Evolutionary conservation across 2,797 vertebrate species (phyloP).

Genomic region (Cossypha caffra): DNA sequence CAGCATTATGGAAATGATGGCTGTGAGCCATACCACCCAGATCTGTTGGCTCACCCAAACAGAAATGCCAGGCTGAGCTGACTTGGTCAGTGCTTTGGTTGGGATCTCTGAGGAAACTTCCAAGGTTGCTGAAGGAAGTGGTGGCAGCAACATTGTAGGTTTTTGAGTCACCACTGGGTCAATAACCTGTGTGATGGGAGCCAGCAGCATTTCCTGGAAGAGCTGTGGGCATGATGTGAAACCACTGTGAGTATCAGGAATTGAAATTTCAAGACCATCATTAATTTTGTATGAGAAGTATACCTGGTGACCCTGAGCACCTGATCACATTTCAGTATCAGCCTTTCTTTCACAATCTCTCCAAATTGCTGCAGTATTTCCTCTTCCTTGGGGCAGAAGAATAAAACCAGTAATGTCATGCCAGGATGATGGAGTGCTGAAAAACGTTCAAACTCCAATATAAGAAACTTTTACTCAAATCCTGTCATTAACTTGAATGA

Average conservation of each 20-base stretch:
- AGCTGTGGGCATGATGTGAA: neutral
- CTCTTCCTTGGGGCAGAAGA: neutral
- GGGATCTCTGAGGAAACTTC: slow-evolving; percentile 6
- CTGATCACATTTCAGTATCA: neutral
- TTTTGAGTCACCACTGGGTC: neutral
- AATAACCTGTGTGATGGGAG: neutral
- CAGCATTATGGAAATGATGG: slow-evolving; percentile 54
- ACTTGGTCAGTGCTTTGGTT: neutral
- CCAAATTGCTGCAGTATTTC: neutral
- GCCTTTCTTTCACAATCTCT: neutral
- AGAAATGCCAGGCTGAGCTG: slow-evolving; percentile 36
- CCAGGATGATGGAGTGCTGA: neutral
- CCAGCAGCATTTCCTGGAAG: neutral
- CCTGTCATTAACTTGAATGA: neutral
- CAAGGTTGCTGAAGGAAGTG: neutral
- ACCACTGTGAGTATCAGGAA: neutral
- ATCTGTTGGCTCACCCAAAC: slow-evolving; percentile 46
- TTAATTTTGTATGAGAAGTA: neutral
- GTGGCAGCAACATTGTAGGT: slow-evolving; percentile 20
- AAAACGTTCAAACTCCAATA: neutral
- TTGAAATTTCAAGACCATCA: neutral
- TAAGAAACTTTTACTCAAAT: neutral
- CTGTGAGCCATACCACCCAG: slow-evolving; percentile 49
- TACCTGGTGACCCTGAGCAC: neutral
- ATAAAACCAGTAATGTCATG: neutral